Conservation (phyloP, 2,797 vertebrate genomes). For the Etheostoma nigrum region DNA sequence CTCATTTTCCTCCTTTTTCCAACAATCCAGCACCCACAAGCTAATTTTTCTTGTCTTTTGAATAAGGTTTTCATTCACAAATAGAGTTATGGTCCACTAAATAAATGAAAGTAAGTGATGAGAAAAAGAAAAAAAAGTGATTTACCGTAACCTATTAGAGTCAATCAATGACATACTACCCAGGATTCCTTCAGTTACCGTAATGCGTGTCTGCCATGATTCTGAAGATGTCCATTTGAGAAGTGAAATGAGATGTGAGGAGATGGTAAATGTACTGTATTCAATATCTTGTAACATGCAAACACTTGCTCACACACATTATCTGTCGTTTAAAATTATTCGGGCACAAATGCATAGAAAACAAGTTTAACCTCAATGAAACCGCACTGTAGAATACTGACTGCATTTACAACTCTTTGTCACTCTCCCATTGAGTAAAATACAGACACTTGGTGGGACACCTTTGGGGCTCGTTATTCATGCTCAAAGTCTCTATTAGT, state of each 20-base stretch:
- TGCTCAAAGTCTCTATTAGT: no score
- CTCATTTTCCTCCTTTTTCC: slow-evolving; percentile 98
- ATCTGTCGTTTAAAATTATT: no score
- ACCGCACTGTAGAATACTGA: neutral
- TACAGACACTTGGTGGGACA: no score
- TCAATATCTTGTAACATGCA: slow-evolving; percentile 20
- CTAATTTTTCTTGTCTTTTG: slow-evolving; percentile 99
- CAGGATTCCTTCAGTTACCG: slow-evolving; percentile 90
- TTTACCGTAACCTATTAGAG: slow-evolving; percentile 89
- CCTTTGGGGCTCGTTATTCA: no score
- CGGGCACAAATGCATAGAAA: neutral
- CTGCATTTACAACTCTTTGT: neutral
- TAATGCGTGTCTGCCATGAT: slow-evolving; percentile 88
- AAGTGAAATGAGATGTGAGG: slow-evolving; percentile 85
- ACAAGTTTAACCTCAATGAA: neutral
- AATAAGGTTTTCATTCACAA: slow-evolving; percentile 99
- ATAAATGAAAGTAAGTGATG: slow-evolving; percentile 99
- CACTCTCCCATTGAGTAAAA: no score
- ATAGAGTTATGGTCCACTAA: slow-evolving; percentile 98
- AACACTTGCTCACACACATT: slow-evolving; percentile 16
- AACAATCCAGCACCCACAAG: slow-evolving; percentile 91
- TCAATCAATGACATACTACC: slow-evolving; percentile 96
- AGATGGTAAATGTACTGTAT: slow-evolving; percentile 34
- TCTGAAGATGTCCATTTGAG: slow-evolving; percentile 89
- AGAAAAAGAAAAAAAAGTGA: slow-evolving; percentile 83